phyloP scores from a whole-genome alignment of 2,888 invertebrate genomes.

The Patella caerulea region DNA sequence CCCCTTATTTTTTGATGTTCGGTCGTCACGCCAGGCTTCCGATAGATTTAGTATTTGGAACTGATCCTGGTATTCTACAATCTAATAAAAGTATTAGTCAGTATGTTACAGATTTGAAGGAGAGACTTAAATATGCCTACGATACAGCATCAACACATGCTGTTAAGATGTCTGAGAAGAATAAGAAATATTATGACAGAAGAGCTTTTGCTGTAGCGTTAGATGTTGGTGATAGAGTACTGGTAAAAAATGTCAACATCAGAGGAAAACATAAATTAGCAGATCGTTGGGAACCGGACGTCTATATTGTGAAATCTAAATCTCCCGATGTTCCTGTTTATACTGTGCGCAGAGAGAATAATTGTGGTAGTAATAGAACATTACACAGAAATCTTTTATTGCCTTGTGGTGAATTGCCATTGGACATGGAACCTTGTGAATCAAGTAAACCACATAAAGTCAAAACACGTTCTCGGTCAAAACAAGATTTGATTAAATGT shows the following conservation, averaged over 20 bases:
- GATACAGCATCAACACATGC: constrained; percentile 8
- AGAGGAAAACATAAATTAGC: too few relatives aligned
- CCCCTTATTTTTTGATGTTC: constrained; percentile 37
- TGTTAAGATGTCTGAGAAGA: constrained; percentile 5
- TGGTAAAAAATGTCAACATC: constrained; percentile 9
- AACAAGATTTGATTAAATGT: too few relatives aligned
- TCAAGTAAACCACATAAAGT: too few relatives aligned
- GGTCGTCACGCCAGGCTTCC: constrained; percentile 35
- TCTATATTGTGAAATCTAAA: too few relatives aligned
- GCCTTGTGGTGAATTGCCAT: not conserved
- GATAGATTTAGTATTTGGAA: constrained; percentile 30
- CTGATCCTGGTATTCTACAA: not conserved
- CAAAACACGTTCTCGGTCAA: too few relatives aligned
- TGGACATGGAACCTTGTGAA: too few relatives aligned
- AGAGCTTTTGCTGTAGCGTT: constrained; percentile 13
- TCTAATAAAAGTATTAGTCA: not conserved
- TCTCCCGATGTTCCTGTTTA: too few relatives aligned
- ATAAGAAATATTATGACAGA: constrained; percentile 20
- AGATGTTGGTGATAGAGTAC: constrained; percentile 17
- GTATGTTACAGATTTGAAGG: constrained; percentile 15
- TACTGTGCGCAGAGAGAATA: too few relatives aligned
- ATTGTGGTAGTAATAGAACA: not conserved
- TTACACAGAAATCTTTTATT: not conserved
- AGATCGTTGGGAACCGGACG: too few relatives aligned
- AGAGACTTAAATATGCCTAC: constrained; percentile 16